Base-by-base conservation (phyloP, 2,797 vertebrate species). In the Staurois parvus region DNA sequence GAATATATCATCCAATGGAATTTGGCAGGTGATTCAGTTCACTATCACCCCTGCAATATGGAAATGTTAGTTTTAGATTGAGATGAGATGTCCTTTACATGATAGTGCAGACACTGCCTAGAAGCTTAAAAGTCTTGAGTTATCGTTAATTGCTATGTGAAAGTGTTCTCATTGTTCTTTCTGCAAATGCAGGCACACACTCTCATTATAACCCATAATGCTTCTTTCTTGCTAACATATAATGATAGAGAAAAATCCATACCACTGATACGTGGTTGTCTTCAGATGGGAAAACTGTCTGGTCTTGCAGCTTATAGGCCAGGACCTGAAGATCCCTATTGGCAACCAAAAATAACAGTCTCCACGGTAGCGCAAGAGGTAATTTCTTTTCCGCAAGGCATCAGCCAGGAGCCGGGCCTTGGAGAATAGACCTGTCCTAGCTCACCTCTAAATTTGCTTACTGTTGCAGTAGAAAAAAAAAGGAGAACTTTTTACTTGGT, bases 171-270 rank as follows among this genome's bases (percentile, higher is more conserved):
- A 64, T 59, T 48, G 72, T 59, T 62, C 42, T 32, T 28, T 83
- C 52, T 72, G 34, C 42, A 62, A 72, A 62, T 26, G 15, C 79
- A 72, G 3, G 4, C 34, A 56, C 30, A 32, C 17, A 8, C 52
- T 28, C 32, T 82, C 68, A n/a, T 80, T 70, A 70, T 29, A 32
- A 5, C 40, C 28, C 48, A 42, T 28, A 52, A 32, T 70, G 66
- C 67, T 45, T 30, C 56, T 4, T 62, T 66, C 32, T 28, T 66
- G 30, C 72, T 73, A 62, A 73, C 48, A 15, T 73, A 9, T 17
- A 82, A 62, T 56, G 28, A 59, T 64, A 52, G 59, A 72, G 69
- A 8, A 82, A 82, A 82, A 82, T 74, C 80, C 32, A 82, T 82
- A 73, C 9, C 28, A 9, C 80, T 40, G 42, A 21, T 82, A 56